These are phyloP conservation scores for Ptychochromis oligacanthus DNA, from an alignment of 2,113 vertebrate species.

Conservation along the genomic window DNA sequence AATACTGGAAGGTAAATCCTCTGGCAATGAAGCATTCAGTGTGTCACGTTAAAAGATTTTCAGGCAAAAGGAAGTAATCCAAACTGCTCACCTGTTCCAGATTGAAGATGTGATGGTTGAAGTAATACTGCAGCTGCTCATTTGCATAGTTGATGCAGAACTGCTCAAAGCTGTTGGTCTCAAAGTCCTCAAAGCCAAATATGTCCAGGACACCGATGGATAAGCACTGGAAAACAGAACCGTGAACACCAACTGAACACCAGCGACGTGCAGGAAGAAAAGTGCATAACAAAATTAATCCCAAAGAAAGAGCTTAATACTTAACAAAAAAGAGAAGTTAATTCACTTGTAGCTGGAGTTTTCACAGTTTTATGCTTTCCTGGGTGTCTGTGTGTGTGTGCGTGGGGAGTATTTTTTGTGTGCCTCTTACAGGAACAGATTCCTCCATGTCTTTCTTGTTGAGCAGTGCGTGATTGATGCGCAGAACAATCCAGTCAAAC, in stretches of 20 bases:
- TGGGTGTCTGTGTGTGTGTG: neutral
- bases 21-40: neutral
- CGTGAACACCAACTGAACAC: neutral
- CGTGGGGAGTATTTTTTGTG: neutral
- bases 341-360: neutral
- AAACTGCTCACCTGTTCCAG: constrained; percentile 92
- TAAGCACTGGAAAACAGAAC: constrained; percentile 82
- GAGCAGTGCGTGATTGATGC: constrained; percentile 97
- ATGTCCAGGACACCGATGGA: constrained; percentile 98
- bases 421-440: constrained; percentile 86
- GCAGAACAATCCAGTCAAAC: constrained; percentile 97
- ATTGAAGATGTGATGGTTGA: constrained; percentile 98
- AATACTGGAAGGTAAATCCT: neutral
- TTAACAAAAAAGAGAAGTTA: neutral
- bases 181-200: constrained; percentile 97
- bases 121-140: constrained; percentile 98
- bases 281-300: neutral
- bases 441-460: constrained; percentile 99
- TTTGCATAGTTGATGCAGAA: constrained; percentile 99
- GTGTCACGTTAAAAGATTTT: neutral
- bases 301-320: too few relatives aligned
- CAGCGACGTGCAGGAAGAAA: neutral
- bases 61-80: neutral
- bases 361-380: neutral
- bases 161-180: constrained; percentile 97